Conservation (phyloP, 2,797 vertebrate species). For the Pangasius mekongensis region DNA sequence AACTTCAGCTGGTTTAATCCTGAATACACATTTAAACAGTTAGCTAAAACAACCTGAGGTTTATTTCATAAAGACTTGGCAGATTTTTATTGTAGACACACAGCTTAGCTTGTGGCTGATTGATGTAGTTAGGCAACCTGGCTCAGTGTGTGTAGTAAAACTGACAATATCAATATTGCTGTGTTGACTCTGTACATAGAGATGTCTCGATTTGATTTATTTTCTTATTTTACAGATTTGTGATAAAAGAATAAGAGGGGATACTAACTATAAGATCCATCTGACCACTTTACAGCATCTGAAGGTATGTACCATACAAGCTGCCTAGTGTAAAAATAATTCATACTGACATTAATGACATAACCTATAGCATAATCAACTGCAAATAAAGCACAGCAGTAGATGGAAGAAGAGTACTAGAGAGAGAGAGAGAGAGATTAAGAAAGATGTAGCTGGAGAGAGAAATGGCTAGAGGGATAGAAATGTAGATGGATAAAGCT, state of each 20-base stretch:
- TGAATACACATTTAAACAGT: neutral
- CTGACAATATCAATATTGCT: neutral
- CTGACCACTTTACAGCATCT: constrained; percentile 74
- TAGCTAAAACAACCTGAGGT: neutral
- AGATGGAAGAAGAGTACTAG: neutral
- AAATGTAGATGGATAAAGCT: neutral
- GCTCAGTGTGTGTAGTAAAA: neutral
- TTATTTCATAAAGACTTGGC: neutral
- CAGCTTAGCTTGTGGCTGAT: neutral
- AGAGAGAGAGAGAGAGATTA: neutral
- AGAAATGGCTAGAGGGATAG: too few species aligned
- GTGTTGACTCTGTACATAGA: neutral
- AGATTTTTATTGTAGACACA: neutral
- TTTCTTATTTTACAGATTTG: constrained; percentile 68
- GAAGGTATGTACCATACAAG: constrained; percentile 68
- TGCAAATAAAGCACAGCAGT: neutral
- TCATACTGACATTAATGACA: neutral
- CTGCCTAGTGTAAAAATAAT: neutral
- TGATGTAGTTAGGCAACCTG: too few species aligned
- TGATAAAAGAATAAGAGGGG: constrained; percentile 74
- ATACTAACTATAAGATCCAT: constrained; percentile 78
- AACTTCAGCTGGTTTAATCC: constrained; percentile 35
- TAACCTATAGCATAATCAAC: neutral
- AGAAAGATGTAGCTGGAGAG: neutral
- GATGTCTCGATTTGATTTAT: neutral